Evolutionary conservation across 2,797 vertebrate genomes (phyloP), one percentile per base, ranked within the genome.

Genomic region (Alfaro cultratus): DNA sequence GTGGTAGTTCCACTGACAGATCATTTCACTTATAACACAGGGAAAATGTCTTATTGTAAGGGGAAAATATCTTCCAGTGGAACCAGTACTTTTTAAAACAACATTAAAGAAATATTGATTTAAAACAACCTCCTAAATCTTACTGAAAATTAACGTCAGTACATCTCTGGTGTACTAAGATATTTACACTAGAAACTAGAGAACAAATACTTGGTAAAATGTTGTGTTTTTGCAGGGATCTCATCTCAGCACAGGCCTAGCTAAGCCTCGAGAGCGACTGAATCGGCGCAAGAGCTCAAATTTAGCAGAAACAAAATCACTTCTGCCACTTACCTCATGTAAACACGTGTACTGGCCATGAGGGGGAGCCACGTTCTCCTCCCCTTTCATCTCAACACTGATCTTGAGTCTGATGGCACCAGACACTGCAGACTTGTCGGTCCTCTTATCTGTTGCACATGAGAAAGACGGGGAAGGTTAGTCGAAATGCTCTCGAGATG

Each of bases 321-420:
- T 16, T 45, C 26, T 49, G 18, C 67, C 31, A 39, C 26, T 86
- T 94, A 99, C 98, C 98, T 99, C 98, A 39, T 99, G 98, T 81
- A 99, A 95, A 94, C 98, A 99, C 45, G 98, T 99, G 83, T 99
- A 99, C 76, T 99, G 98, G 87, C 98, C 92, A 3, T 99, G 98
- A 82, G 99, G 99, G 2, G 98, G 97, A 82, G 98, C 97, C 83
- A 98, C 98, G 1, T 99, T 99, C 89, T 99, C 98, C 82, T 99
- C 98, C 81, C 98, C 98, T 94, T 99, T 97, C 94, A 99, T 99
- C 93, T 99, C 98, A 87, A 99, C 98, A 0, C 96, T 98, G 95
- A 99, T 99, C 95, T 99, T 99, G 85, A 99, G 89, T 83, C 98
- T 94, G 89, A 99, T 98, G 80, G 98, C 98, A 10, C 98, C 98